phyloP scores from a whole-genome alignment of 2,113 vertebrate genomes.

The Lethenteron reissneri region DNA sequence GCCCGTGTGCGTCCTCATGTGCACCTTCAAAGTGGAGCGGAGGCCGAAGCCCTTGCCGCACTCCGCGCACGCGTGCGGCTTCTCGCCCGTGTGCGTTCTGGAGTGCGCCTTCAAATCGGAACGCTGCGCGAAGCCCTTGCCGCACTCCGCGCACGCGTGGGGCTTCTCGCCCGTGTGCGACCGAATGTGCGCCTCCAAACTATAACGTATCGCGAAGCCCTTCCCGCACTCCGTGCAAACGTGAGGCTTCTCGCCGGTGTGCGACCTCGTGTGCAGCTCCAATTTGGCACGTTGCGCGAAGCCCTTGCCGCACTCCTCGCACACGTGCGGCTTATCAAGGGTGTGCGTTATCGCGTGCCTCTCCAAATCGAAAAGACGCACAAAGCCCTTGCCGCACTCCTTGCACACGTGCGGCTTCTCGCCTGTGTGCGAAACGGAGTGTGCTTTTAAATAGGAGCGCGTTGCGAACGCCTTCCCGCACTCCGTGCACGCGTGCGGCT shows the following conservation, averaged over 20 bases:
- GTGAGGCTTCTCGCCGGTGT: slow-evolving; percentile 26
- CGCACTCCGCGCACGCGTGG: neutral
- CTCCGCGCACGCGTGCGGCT: neutral
- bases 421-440: slow-evolving; percentile 20
- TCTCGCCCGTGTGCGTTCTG: neutral
- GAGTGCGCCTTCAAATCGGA: neutral
- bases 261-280: slow-evolving; percentile 21
- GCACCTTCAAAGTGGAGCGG: neutral
- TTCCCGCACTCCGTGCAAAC: slow-evolving; percentile 19
- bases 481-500: slow-evolving; percentile 19
- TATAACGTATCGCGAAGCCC: too few relatives aligned
- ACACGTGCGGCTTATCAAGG: slow-evolving; percentile 19
- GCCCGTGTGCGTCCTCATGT: neutral
- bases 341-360: slow-evolving; percentile 12
- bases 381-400: slow-evolving; percentile 5
- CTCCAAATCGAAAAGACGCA: neutral
- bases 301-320: slow-evolving; percentile 21
- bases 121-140: neutral
- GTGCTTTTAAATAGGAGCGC: slow-evolving; percentile 25
- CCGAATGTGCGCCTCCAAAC: neutral
- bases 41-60: slow-evolving; percentile 2
- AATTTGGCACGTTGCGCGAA: slow-evolving; percentile 26
- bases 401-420: slow-evolving; percentile 15
- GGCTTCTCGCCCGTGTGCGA: neutral
- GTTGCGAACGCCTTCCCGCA: slow-evolving; percentile 28